Evolutionary conservation across 1,140 invertebrate genomes (phyloP).

Genomic region (Drosophila pruinosa): DNA sequence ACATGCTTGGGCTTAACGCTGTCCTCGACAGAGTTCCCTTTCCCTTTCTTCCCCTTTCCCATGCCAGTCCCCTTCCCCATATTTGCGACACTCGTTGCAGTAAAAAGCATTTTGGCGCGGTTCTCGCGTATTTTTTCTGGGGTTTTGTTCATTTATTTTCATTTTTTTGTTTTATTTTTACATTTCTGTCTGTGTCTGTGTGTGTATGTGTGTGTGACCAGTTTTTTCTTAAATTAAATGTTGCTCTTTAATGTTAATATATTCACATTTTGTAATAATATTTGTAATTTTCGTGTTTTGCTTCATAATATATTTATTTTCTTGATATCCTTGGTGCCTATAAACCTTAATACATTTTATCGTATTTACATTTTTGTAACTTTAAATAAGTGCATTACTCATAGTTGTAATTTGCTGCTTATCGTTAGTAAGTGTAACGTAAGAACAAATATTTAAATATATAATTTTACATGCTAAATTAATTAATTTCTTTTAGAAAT

Average conservation of each 20-base stretch:
- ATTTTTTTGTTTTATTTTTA: slow-evolving; percentile 49
- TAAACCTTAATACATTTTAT: slow-evolving; percentile 22
- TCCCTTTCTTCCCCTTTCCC: no score
- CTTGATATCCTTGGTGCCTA: slow-evolving; percentile 28
- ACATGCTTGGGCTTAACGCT: slow-evolving; percentile 8
- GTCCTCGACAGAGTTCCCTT: not conserved
- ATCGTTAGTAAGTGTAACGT: slow-evolving; percentile 26
- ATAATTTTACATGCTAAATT: slow-evolving; percentile 12
- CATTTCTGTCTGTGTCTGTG: slow-evolving; percentile 39
- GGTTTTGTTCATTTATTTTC: slow-evolving; percentile 45
- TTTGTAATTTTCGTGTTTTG: slow-evolving; percentile 25
- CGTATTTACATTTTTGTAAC: slow-evolving; percentile 43
- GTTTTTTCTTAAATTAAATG: slow-evolving; percentile 70
- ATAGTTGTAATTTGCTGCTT: not conserved
- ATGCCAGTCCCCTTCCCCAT: not conserved
- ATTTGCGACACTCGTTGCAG: slow-evolving; percentile 53
- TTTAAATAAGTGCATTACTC: slow-evolving; percentile 33
- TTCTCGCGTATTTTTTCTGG: slow-evolving; percentile 35
- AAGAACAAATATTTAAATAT: slow-evolving; percentile 14
- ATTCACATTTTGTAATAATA: slow-evolving; percentile 62
- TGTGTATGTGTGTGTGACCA: slow-evolving; percentile 39
- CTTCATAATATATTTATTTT: slow-evolving; percentile 44
- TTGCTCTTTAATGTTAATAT: slow-evolving; percentile 72
- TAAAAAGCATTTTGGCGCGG: slow-evolving; percentile 71
- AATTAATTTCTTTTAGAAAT: slow-evolving; percentile 42